Evolutionary conservation across 2,797 vertebrate species (phyloP).

Genomic region (Sebastolobus alascanus): DNA sequence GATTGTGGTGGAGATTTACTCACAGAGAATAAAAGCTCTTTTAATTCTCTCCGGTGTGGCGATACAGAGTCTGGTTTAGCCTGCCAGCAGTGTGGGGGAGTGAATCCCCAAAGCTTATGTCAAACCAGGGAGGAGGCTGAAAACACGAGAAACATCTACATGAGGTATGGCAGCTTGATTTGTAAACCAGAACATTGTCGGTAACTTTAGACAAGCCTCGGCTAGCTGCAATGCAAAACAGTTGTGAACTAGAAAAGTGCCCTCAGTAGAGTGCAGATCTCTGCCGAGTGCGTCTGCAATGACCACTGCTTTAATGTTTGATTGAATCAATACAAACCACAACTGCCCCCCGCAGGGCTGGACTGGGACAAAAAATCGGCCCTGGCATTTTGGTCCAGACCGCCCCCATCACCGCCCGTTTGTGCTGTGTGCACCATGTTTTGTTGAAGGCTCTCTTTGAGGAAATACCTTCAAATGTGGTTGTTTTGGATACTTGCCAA

Average conservation of each 20-base stretch:
- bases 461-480: no score
- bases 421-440: no score
- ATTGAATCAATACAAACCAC: neutral
- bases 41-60: conserved; percentile 54
- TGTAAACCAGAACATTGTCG: conserved; percentile 49
- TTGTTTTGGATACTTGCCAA: no score
- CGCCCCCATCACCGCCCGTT: no score
- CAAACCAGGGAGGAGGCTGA: conserved; percentile 63
- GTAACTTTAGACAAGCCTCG: conserved; percentile 44
- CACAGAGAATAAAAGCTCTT: conserved; percentile 62
- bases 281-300: neutral
- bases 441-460: no score
- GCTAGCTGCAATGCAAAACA: conserved; percentile 13
- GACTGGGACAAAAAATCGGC: no score
- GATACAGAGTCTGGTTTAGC: conserved; percentile 48
- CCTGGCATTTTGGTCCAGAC: no score
- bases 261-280: neutral
- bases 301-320: neutral
- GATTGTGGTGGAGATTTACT: conserved; percentile 60
- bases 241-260: conserved; percentile 10
- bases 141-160: conserved; percentile 53
- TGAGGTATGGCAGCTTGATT: conserved; percentile 54
- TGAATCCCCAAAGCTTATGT: conserved; percentile 63
- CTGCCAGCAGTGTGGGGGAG: conserved; percentile 58
- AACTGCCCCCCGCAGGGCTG: no score